phyloP scores from a whole-genome alignment of 2,113 vertebrate genomes.

The Sinocyclocheilus anophthalmus region DNA sequence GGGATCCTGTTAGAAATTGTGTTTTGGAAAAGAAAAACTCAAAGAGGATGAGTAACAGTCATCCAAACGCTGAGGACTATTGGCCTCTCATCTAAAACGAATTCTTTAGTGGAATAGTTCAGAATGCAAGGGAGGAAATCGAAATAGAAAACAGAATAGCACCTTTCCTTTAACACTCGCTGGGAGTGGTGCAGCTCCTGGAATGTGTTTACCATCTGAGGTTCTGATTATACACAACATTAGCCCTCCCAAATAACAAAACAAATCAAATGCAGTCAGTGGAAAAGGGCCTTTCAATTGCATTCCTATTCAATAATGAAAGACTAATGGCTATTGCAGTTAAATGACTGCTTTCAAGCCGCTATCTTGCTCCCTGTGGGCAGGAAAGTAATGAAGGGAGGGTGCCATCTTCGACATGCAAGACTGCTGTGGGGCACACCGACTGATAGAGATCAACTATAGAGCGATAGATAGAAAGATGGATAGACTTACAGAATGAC shows the following conservation, averaged over 20 bases:
- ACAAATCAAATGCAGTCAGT: slow-evolving; percentile 65
- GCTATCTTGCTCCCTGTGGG: slow-evolving; percentile 37
- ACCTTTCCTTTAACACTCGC: slow-evolving; percentile 11
- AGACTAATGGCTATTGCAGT: slow-evolving; percentile 61
- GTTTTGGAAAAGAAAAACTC: background rate
- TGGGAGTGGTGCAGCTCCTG: slow-evolving; percentile 41
- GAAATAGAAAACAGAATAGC: slow-evolving; percentile 23
- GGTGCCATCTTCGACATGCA: background rate
- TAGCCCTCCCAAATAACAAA: slow-evolving; percentile 68
- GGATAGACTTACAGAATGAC: no score
- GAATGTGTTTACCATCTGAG: slow-evolving; percentile 65
- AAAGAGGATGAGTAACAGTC: background rate
- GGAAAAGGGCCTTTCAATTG: slow-evolving; percentile 57
- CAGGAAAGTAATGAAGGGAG: slow-evolving; percentile 45
- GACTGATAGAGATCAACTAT: background rate
- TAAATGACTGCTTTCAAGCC: slow-evolving; percentile 60
- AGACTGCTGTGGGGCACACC: slow-evolving; percentile 2
- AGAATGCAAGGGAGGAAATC: background rate
- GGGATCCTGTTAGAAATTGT: background rate
- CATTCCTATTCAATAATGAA: slow-evolving; percentile 60
- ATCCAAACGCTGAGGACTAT: background rate
- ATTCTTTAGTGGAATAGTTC: slow-evolving; percentile 7
- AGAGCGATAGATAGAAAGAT: no score
- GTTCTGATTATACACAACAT: slow-evolving; percentile 72
- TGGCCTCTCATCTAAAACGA: background rate